A percentile compares a stretch with the other conserved stretches of the same genome.
These are phyloP conservation scores for Drosophila pseudotalamancana DNA, from an alignment of 2,888 invertebrate genomes.

Conservation along the genomic window DNA sequence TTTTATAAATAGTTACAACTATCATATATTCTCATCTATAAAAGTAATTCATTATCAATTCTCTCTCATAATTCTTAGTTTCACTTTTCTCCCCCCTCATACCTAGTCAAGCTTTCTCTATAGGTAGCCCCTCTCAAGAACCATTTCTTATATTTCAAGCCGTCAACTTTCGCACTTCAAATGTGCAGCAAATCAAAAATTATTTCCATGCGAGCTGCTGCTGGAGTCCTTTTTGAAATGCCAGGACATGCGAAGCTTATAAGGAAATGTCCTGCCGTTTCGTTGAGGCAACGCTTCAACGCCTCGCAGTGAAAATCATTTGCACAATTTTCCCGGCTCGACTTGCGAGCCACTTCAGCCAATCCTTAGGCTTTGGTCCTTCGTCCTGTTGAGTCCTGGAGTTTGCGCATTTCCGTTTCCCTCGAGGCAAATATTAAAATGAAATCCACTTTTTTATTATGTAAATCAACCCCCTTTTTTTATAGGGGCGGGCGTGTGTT, in stretches of 20 bases:
- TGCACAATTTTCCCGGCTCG: conserved; percentile 28
- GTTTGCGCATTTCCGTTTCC: conserved; percentile 59
- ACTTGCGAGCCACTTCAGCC: conserved; percentile 67
- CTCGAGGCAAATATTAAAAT: conserved; percentile 76
- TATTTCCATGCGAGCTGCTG: conserved; percentile 53
- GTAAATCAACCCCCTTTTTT: conserved; percentile 82
- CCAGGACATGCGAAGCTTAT: conserved; percentile 12
- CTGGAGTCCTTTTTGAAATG: conserved; percentile 16
- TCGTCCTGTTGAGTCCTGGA: conserved; percentile 23
- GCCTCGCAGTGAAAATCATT: conserved; percentile 62
- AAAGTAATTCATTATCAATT: no score
- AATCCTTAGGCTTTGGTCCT: conserved; percentile 26
- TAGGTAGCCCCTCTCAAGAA: background rate
- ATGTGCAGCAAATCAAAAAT: background rate
- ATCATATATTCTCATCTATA: no score
- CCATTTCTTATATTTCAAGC: background rate
- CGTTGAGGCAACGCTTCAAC: conserved; percentile 63
- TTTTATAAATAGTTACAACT: no score
- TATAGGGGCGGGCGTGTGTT: conserved; percentile 26
- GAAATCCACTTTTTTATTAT: conserved; percentile 72
- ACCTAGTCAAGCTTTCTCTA: background rate
- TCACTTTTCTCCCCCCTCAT: background rate
- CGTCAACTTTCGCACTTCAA: conserved; percentile 24
- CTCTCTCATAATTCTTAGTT: background rate
- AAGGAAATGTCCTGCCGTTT: conserved; percentile 40